Percentiles rank a stretch among this genome's conserved stretches.
These are phyloP conservation scores for Chrysotoxum bicinctum DNA, from an alignment of 2,888 invertebrate species.

Conservation along the genomic window DNA sequence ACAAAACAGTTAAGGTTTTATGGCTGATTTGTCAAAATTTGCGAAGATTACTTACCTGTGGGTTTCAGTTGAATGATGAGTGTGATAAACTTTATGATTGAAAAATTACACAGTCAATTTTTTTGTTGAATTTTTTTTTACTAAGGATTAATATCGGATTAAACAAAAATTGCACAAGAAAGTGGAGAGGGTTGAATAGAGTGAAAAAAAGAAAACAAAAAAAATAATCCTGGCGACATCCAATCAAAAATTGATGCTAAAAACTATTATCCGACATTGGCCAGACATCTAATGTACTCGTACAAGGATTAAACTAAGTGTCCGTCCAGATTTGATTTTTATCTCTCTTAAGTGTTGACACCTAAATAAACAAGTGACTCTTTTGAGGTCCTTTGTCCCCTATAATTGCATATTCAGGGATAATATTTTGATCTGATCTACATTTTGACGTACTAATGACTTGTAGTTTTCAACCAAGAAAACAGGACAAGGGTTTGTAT, in stretches of 20 bases:
- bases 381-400: slow-evolving; percentile 36
- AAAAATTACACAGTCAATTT: slow-evolving; percentile 41
- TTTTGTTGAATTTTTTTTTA: no score
- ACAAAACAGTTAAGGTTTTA: slow-evolving; percentile 59
- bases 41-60: slow-evolving; percentile 11
- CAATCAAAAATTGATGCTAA: slow-evolving; percentile 12
- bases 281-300: slow-evolving; percentile 20
- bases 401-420: slow-evolving; percentile 66
- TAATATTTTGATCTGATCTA: slow-evolving; percentile 72
- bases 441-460: slow-evolving; percentile 55
- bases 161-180: neutral
- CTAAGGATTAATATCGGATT: neutral
- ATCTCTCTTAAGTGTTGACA: slow-evolving; percentile 58
- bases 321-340: slow-evolving; percentile 32
- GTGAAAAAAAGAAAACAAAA: neutral
- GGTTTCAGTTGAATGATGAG: neutral
- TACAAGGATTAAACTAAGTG: slow-evolving; percentile 46
- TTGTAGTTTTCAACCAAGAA: neutral
- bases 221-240: slow-evolving; percentile 25
- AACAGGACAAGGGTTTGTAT: slow-evolving; percentile 36
- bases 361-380: slow-evolving; percentile 65
- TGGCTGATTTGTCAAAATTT: slow-evolving; percentile 35
- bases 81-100: slow-evolving; percentile 49
- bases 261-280: slow-evolving; percentile 38
- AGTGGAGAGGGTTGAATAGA: neutral